These are phyloP conservation scores for Aegithalos caudatus DNA, from an alignment of 2,113 vertebrate species.

Conservation along the genomic window DNA sequence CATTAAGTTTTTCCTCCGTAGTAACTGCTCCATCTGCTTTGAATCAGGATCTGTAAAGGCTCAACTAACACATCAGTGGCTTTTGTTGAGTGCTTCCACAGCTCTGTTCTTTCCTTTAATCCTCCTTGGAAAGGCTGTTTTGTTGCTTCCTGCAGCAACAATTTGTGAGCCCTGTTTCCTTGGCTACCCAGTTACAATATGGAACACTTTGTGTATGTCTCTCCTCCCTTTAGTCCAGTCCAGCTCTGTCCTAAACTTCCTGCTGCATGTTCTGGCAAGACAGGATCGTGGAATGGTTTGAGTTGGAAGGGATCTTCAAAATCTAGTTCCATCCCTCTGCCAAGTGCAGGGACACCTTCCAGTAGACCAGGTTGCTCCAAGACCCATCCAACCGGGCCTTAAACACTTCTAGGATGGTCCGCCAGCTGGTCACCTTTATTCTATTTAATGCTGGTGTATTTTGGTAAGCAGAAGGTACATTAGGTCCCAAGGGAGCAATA, in stretches of 20 bases:
- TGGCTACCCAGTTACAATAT: not conserved
- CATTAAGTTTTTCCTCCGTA: not conserved
- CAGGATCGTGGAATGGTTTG: not conserved
- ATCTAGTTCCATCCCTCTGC: not conserved
- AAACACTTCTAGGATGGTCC: not conserved
- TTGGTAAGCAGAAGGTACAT: not conserved
- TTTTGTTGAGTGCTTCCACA: not conserved
- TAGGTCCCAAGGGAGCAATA: not conserved
- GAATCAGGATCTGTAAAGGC: not conserved
- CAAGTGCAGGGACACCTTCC: not conserved
- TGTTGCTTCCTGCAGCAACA: not conserved
- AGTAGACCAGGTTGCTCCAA: not conserved
- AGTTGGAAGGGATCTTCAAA: not conserved
- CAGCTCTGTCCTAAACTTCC: not conserved
- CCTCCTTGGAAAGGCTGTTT: not conserved
- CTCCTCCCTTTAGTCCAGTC: not conserved
- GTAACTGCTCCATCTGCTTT: not conserved
- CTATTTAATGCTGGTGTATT: not conserved
- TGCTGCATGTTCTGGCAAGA: not conserved
- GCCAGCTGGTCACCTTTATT: not conserved
- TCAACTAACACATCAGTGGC: not conserved
- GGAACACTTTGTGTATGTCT: not conserved
- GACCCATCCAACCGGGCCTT: not conserved
- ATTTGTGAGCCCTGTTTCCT: not conserved
- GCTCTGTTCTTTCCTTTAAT: not conserved